phyloP scores from a whole-genome alignment of 2,797 vertebrate species.

The Alca torda region DNA sequence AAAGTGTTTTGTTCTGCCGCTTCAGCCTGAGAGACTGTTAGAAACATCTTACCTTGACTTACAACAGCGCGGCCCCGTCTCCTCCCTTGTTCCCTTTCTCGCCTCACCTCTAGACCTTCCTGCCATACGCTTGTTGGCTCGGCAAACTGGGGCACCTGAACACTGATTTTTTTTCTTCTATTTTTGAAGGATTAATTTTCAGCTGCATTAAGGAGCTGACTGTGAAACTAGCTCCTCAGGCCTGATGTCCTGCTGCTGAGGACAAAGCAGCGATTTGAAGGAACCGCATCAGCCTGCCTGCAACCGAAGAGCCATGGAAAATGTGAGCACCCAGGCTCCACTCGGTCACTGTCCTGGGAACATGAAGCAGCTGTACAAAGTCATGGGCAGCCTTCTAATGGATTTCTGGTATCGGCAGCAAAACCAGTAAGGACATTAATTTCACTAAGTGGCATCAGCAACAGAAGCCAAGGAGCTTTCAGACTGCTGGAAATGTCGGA shows the following conservation, averaged over 20 bases:
- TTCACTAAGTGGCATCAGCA: neutral
- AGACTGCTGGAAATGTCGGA: neutral
- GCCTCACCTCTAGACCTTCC: neutral
- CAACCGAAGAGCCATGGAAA: neutral
- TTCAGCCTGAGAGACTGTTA: neutral
- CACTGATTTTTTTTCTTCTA: neutral
- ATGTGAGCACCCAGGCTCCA: neutral
- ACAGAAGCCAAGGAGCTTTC: neutral
- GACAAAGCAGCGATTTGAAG: neutral
- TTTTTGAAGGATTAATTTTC: neutral
- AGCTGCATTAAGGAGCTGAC: neutral
- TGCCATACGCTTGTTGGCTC: neutral
- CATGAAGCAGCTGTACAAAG: neutral
- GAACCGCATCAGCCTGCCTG: neutral
- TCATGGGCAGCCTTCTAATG: neutral
- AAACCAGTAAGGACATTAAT: neutral
- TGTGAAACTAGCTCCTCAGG: neutral
- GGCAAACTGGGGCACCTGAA: neutral
- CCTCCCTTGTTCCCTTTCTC: neutral
- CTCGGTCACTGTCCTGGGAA: neutral
- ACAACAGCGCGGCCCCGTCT: rapidly evolving
- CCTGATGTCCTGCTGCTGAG: neutral
- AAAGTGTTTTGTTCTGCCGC: neutral
- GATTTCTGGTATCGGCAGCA: neutral
- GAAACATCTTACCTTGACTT: neutral